Conservation (phyloP, 2,888 invertebrate genomes). For the Chymomyza procnemis region DNA sequence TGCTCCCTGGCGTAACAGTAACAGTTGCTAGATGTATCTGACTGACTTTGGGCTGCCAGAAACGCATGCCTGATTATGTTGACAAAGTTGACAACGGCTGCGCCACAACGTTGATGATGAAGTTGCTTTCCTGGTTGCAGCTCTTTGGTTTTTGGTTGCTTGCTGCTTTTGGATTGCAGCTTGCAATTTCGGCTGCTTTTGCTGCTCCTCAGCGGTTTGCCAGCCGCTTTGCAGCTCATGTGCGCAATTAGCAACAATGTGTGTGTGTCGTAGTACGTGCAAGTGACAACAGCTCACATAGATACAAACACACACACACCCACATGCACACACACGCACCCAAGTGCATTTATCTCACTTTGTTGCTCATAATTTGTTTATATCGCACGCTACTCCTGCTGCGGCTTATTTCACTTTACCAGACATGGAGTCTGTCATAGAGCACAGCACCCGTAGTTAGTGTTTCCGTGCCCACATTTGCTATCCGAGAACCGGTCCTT, state of each 20-base stretch:
- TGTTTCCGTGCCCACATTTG: neutral
- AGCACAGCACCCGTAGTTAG: neutral
- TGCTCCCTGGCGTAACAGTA: too few species aligned
- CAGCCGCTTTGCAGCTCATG: slow-evolving; percentile 19
- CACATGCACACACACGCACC: slow-evolving; percentile 23
- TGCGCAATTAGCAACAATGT: slow-evolving; percentile 62
- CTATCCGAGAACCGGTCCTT: neutral
- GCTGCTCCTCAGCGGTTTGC: slow-evolving; percentile 26
- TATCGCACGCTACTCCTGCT: slow-evolving; percentile 47
- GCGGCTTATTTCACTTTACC: slow-evolving; percentile 8
- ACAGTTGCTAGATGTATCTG: too few species aligned
- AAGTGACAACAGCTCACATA: slow-evolving; percentile 4
- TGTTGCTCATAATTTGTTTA: slow-evolving; percentile 71
- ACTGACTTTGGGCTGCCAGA: slow-evolving; percentile 13
- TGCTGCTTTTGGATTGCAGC: slow-evolving; percentile 16
- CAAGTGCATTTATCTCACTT: slow-evolving; percentile 64
- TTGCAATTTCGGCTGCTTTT: slow-evolving; percentile 3
- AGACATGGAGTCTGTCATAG: slow-evolving; percentile 16
- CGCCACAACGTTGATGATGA: slow-evolving; percentile 2
- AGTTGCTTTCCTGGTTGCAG: slow-evolving; percentile 1
- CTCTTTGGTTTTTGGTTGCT: slow-evolving; percentile 15
- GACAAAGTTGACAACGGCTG: slow-evolving; percentile 9
- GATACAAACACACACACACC: slow-evolving; percentile 2
- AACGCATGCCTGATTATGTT: slow-evolving; percentile 21
- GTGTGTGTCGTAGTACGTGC: slow-evolving; percentile 23